Conservation (phyloP, 2,113 vertebrate genomes). For the Drymodes brunneopygia region DNA sequence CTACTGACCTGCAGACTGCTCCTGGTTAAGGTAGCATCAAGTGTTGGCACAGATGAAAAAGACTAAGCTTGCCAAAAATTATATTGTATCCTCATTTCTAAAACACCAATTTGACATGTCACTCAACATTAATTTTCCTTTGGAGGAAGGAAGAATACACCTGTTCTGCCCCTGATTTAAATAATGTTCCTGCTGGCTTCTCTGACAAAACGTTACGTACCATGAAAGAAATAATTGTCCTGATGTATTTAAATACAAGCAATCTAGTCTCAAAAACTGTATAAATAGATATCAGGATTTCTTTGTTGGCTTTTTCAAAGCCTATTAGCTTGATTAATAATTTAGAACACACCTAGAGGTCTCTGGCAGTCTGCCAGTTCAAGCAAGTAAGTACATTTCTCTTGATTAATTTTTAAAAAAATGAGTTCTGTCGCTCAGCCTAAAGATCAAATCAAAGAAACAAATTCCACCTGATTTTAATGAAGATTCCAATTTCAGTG, state of each 20-base stretch:
- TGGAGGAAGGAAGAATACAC: background rate
- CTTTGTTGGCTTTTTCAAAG: background rate
- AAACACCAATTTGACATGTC: background rate
- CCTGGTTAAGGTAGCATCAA: background rate
- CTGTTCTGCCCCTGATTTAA: background rate
- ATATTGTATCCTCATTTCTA: background rate
- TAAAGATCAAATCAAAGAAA: background rate
- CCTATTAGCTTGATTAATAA: conserved; percentile 8
- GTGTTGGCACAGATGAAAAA: background rate
- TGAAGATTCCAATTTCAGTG: background rate
- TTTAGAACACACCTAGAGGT: background rate
- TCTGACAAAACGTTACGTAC: background rate
- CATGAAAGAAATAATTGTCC: background rate
- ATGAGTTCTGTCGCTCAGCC: background rate
- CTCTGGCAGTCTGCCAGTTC: background rate
- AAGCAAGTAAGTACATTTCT: background rate
- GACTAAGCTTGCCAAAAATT: background rate
- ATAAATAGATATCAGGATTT: background rate
- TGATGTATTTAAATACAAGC: background rate
- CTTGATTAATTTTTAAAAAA: background rate
- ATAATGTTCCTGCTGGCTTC: conserved; percentile 10
- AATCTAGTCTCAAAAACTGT: background rate
- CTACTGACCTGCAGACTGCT: background rate
- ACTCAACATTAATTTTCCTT: background rate
- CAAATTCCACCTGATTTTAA: background rate